These are phyloP conservation scores for Anabas testudineus DNA, from an alignment of 2,797 vertebrate species.

Conservation along the genomic window DNA sequence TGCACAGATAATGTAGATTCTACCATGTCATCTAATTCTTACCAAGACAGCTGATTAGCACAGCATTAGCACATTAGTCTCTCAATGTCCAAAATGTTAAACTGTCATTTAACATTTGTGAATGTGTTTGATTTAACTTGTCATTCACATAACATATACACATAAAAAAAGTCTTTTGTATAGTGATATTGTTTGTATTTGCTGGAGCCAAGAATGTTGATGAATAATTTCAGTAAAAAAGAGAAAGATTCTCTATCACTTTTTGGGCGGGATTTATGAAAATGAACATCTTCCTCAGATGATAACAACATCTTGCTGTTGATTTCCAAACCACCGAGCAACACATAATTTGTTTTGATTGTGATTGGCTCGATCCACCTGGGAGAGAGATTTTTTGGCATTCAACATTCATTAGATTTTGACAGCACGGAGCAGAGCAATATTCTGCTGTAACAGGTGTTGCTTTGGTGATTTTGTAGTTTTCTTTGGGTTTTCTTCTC, in stretches of 20 bases:
- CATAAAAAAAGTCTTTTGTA: not conserved
- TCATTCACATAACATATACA: constrained; percentile 2
- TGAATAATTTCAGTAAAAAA: constrained; percentile 37
- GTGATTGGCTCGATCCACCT: constrained; percentile 60
- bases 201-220: constrained; percentile 10
- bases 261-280: constrained; percentile 44
- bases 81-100: not conserved
- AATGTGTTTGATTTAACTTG: constrained; percentile 10
- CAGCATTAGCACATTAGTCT: not conserved
- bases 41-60: not conserved
- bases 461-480: constrained; percentile 25
- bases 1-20: not conserved
- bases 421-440: constrained; percentile 23
- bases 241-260: constrained; percentile 36
- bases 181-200: constrained; percentile 32
- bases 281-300: constrained; percentile 42
- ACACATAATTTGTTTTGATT: constrained; percentile 61
- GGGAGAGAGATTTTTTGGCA: constrained; percentile 33
- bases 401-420: constrained; percentile 36
- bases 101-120: not conserved
- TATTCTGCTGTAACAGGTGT: constrained; percentile 37
- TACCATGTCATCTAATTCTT: not conserved
- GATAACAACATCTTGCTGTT: constrained; percentile 53
- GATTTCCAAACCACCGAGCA: constrained; percentile 50
- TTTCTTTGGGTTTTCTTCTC: not conserved